Percentiles rank a stretch among this genome's conserved stretches.
Evolutionary conservation across 2,797 vertebrate genomes (phyloP).

Genomic region (Argya squamiceps): DNA sequence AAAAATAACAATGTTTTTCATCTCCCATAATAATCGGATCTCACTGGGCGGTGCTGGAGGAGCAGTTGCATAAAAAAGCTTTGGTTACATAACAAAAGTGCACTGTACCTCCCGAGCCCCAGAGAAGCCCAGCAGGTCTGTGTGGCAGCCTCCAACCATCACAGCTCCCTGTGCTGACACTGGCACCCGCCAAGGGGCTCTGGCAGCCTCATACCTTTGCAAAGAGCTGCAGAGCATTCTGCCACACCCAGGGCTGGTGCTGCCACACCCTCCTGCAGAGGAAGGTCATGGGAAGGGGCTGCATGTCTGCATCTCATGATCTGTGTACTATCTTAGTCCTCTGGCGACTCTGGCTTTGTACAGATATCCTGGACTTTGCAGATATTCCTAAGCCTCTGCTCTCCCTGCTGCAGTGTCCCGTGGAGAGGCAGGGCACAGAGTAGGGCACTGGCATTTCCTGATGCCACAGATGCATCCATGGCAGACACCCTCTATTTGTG

Average conservation of each 20-base stretch:
- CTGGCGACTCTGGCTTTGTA: neutral
- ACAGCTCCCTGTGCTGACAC: neutral
- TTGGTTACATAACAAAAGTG: neutral
- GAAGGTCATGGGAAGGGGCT: neutral
- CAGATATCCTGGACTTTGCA: neutral
- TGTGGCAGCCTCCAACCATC: neutral
- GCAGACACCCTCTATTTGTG: neutral
- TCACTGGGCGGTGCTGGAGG: neutral
- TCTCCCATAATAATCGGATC: slow-evolving; percentile 33
- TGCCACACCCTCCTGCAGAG: neutral
- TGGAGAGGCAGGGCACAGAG: neutral
- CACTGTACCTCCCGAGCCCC: rapidly evolving
- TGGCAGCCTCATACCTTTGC: neutral
- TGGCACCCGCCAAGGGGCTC: neutral
- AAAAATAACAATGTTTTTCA: slow-evolving; percentile 59
- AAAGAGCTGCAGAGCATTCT: neutral
- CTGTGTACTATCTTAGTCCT: neutral
- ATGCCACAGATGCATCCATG: neutral
- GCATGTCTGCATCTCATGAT: rapidly evolving
- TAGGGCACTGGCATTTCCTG: rapidly evolving
- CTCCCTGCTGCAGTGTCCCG: neutral
- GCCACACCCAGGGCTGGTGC: rapidly evolving
- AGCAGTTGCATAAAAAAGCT: neutral
- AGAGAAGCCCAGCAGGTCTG: neutral
- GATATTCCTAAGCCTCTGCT: neutral